A percentile compares a stretch with the other conserved stretches of the same genome.
These are phyloP conservation scores for Tetragnatha montana DNA, from an alignment of 2,888 invertebrate genomes.

Conservation along the genomic window DNA sequence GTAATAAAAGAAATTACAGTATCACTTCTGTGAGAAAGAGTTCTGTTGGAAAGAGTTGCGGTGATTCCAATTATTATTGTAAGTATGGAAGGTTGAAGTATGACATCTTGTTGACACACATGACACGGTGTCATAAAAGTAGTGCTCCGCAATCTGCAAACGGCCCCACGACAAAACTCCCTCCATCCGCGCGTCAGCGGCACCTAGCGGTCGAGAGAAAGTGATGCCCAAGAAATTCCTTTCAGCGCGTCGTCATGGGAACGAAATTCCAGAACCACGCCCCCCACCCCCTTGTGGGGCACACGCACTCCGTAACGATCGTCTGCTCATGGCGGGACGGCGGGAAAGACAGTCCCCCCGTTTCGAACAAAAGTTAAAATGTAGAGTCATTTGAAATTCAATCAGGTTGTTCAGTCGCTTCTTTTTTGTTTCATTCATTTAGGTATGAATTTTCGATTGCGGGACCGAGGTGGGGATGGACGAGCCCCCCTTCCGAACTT, in stretches of 20 bases:
- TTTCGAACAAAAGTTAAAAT: constrained; percentile 7
- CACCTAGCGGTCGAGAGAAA: constrained; percentile 47
- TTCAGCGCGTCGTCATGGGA: constrained; percentile 47
- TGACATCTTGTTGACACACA: background rate
- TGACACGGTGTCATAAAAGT: constrained; percentile 3
- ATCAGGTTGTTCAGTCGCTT: background rate
- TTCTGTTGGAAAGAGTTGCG: no score
- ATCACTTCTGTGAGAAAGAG: no score
- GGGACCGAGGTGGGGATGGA: background rate
- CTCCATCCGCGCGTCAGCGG: constrained; percentile 24
- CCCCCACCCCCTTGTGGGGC: constrained; percentile 25
- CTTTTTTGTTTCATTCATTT: background rate
- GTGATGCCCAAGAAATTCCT: constrained; percentile 62
- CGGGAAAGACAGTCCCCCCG: constrained; percentile 26
- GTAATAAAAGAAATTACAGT: background rate
- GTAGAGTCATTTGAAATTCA: constrained; percentile 21
- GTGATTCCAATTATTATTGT: no score
- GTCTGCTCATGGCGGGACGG: constrained; percentile 50
- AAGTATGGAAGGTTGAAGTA: no score
- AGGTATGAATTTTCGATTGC: background rate
- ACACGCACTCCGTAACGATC: constrained; percentile 49
- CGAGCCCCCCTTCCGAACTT: constrained; percentile 15
- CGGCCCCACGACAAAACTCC: background rate
- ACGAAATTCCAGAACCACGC: constrained; percentile 53
- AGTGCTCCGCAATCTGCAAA: constrained; percentile 34